These are phyloP conservation scores for Subacronicta megacephala DNA, from an alignment of 2,888 invertebrate genomes.

Conservation along the genomic window DNA sequence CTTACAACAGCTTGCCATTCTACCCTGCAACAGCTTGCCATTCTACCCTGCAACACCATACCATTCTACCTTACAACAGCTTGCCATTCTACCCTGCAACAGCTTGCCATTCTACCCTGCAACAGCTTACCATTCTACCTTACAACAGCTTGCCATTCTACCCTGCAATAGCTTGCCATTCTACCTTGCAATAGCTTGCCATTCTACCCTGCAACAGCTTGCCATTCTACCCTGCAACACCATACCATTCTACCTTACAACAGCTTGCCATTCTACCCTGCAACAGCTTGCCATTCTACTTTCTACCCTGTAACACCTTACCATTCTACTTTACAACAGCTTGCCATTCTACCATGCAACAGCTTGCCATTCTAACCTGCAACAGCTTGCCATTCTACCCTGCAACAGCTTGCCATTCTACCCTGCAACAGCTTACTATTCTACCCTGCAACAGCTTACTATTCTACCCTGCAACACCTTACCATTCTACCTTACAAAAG, in stretches of 20 bases:
- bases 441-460: not conserved
- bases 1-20: not conserved
- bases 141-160: not conserved
- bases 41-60: too few relatives aligned
- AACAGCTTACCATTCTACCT: not conserved
- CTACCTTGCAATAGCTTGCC: not conserved
- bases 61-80: too few relatives aligned
- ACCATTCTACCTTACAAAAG: not conserved
- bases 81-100: not conserved
- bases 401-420: not conserved
- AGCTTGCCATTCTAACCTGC: not conserved
- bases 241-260: too few relatives aligned
- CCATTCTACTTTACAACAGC: too few relatives aligned
- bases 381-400: not conserved
- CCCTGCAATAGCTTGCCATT: not conserved
- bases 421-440: not conserved
- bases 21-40: not conserved
- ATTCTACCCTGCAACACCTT: not conserved
- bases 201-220: not conserved
- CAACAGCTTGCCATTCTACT: not conserved
- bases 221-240: too few relatives aligned
- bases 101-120: not conserved
- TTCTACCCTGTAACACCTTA: too few relatives aligned
- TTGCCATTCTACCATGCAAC: not conserved
- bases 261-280: not conserved